A percentile compares a stretch with the other conserved stretches of the same genome.
Evolutionary conservation across 2,888 invertebrate genomes (phyloP).

Genomic region (Orchesellides sinensis): DNA sequence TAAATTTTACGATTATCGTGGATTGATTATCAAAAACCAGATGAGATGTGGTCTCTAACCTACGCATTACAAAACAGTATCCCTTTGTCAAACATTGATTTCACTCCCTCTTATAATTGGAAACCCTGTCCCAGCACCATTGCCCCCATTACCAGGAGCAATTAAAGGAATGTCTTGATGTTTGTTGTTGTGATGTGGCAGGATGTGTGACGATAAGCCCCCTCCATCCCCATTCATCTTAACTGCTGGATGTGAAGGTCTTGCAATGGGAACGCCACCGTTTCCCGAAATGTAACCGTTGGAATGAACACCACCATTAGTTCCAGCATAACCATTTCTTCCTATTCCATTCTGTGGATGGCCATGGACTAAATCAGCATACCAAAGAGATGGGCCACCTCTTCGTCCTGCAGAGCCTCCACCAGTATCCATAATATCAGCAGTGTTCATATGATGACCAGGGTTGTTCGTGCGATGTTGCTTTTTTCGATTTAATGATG

Average conservation of each 20-base stretch:
- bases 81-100: slow-evolving; percentile 74
- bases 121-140: slow-evolving; percentile 63
- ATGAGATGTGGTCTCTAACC: not conserved
- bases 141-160: slow-evolving; percentile 27
- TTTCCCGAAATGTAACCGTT: slow-evolving; percentile 47
- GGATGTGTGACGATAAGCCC: slow-evolving; percentile 26
- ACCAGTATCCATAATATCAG: slow-evolving; percentile 64
- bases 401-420: slow-evolving; percentile 40
- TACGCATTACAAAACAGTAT: slow-evolving; percentile 63
- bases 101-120: slow-evolving; percentile 72
- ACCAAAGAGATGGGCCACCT: slow-evolving; percentile 59
- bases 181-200: slow-evolving; percentile 42
- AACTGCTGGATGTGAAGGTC: slow-evolving; percentile 42
- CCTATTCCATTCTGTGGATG: slow-evolving; percentile 66
- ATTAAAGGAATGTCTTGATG: slow-evolving; percentile 52
- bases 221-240: slow-evolving; percentile 42
- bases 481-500: slow-evolving; percentile 71
- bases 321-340: slow-evolving; percentile 48
- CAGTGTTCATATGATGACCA: slow-evolving; percentile 40
- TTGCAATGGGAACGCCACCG: slow-evolving; percentile 54
- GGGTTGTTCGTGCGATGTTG: slow-evolving; percentile 30
- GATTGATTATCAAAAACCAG: not conserved
- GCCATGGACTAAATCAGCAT: slow-evolving; percentile 72
- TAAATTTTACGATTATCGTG: slow-evolving; percentile 16
- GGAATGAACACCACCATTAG: slow-evolving; percentile 46